Percentiles rank a stretch among this genome's conserved stretches.
These are phyloP conservation scores for Galerucella nymphaeae DNA, from an alignment of 2,888 invertebrate species.

Conservation along the genomic window DNA sequence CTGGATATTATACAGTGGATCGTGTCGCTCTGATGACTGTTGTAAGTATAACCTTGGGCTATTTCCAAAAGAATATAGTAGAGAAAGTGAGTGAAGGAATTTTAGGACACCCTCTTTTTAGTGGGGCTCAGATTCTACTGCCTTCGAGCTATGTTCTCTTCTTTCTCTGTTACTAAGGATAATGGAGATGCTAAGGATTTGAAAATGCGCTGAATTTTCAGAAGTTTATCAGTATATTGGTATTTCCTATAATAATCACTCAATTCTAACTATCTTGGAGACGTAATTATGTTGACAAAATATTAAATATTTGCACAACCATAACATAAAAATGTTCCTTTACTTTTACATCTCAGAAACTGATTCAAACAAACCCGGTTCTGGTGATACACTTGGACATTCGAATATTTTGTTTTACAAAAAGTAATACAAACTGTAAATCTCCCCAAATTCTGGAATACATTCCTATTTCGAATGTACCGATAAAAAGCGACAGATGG, in stretches of 20 bases:
- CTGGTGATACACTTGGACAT: no score
- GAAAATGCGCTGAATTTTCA: slow-evolving; percentile 16
- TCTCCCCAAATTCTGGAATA: slow-evolving; percentile 15
- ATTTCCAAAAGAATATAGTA: slow-evolving; percentile 32
- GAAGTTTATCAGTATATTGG: not conserved
- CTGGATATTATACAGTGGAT: slow-evolving; percentile 6
- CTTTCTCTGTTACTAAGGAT: slow-evolving; percentile 34
- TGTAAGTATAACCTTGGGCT: slow-evolving; percentile 26
- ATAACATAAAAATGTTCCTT: not conserved
- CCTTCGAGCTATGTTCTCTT: slow-evolving; percentile 39
- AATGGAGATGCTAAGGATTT: slow-evolving; percentile 38
- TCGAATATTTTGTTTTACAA: no score
- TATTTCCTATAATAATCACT: no score
- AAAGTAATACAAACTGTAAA: not conserved
- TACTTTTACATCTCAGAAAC: no score
- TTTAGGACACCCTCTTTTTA: slow-evolving; percentile 36
- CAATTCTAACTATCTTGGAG: not conserved
- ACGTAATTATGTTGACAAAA: not conserved
- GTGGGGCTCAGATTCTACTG: slow-evolving; percentile 36
- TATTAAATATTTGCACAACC: not conserved
- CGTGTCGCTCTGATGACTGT: slow-evolving; percentile 21
- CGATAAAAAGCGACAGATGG: not conserved
- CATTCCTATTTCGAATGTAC: slow-evolving; percentile 15
- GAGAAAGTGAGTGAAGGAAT: slow-evolving; percentile 40
- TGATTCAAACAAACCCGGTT: no score